phyloP scores from a whole-genome alignment of 1,140 invertebrate genomes.

The Conus ventricosus region DNA sequence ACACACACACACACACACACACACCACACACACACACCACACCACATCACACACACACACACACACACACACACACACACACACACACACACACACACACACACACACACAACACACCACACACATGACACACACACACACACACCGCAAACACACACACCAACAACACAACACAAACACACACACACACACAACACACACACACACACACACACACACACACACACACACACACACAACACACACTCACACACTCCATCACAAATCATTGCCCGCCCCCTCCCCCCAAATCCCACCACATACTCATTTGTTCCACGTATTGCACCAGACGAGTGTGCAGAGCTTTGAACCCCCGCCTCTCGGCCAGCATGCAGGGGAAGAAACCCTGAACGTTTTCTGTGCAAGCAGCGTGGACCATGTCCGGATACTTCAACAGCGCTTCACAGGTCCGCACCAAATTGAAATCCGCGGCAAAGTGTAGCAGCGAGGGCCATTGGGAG shows the following conservation, averaged over 20 bases:
- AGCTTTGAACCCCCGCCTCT: neutral
- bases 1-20: too few species aligned
- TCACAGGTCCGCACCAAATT: constrained; percentile 12
- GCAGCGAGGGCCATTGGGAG: constrained; percentile 27
- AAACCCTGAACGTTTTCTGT: constrained; percentile 26
- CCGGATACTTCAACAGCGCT: constrained; percentile 29
- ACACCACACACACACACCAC: too few species aligned
- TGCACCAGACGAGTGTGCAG: constrained; percentile 5
- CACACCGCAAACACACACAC: neutral
- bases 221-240: neutral
- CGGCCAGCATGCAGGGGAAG: constrained; percentile 27
- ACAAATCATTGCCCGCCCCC: neutral
- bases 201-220: neutral
- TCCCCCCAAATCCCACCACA: neutral
- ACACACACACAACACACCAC: too few species aligned
- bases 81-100: too few species aligned
- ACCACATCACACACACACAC: too few species aligned
- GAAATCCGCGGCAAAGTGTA: constrained; percentile 42
- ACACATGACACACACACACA: neutral
- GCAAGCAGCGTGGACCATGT: constrained; percentile 28
- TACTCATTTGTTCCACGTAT: constrained; percentile 32
- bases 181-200: neutral
- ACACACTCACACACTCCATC: neutral
- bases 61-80: too few species aligned
- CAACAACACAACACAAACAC: neutral